Evolutionary conservation across 2,797 vertebrate species (phyloP).

Genomic region (Coreius guichenoti): DNA sequence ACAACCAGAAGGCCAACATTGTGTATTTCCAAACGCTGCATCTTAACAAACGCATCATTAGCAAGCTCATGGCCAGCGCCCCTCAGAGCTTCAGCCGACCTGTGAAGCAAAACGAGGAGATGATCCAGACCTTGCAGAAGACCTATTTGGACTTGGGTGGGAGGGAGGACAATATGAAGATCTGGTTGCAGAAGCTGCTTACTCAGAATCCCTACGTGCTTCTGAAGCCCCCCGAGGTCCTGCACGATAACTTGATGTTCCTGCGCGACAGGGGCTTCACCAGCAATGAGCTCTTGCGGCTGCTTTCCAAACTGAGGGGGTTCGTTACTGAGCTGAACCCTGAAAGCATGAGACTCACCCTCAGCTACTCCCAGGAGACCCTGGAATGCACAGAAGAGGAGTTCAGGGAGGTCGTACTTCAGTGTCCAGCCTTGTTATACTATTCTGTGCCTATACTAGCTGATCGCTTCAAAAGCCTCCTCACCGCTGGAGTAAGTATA

Average conservation of each 20-base stretch:
- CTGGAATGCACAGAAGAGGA: slow-evolving; percentile 83
- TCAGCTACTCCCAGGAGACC: slow-evolving; percentile 80
- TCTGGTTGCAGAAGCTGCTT: slow-evolving; percentile 92
- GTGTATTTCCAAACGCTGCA: slow-evolving; percentile 85
- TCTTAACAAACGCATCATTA: slow-evolving; percentile 87
- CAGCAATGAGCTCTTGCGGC: slow-evolving; percentile 82
- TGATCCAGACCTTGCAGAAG: slow-evolving; percentile 82
- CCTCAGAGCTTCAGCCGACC: slow-evolving; percentile 86
- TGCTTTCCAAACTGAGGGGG: slow-evolving; percentile 89
- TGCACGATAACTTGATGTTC: slow-evolving; percentile 84
- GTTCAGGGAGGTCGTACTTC: slow-evolving; percentile 81
- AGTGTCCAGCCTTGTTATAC: slow-evolving; percentile 89
- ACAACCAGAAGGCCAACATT: slow-evolving; percentile 86
- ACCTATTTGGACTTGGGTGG: slow-evolving; percentile 87
- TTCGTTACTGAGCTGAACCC: slow-evolving; percentile 89
- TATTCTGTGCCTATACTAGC: slow-evolving; percentile 82
- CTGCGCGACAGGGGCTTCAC: slow-evolving; percentile 83
- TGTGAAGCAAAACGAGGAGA: slow-evolving; percentile 80
- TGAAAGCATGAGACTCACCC: slow-evolving; percentile 78
- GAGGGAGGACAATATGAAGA: slow-evolving; percentile 84
- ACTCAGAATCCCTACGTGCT: slow-evolving; percentile 93
- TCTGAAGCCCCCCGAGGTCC: slow-evolving; percentile 76
- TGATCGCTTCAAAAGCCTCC: slow-evolving; percentile 82
- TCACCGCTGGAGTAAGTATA: slow-evolving; percentile 82
- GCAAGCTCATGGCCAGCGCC: slow-evolving; percentile 88